phyloP scores from a whole-genome alignment of 2,888 invertebrate genomes.

The Pheosia tremula region DNA sequence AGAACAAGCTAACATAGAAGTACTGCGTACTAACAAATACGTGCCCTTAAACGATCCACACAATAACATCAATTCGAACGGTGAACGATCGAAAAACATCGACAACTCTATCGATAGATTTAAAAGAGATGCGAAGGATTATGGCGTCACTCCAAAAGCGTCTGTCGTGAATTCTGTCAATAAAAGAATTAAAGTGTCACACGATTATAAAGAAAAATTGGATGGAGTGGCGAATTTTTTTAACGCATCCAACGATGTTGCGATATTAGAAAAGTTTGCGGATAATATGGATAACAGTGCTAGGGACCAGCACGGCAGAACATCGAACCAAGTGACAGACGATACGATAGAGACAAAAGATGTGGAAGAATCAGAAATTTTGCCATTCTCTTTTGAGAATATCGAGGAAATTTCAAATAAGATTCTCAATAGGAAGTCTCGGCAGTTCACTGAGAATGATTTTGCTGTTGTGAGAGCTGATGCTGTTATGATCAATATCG shows the following conservation, averaged over 20 bases:
- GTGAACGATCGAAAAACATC: conserved; percentile 8
- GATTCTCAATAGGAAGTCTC: conserved; percentile 15
- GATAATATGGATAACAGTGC: too few relatives aligned
- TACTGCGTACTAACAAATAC: conserved; percentile 51
- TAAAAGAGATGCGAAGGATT: conserved; percentile 16
- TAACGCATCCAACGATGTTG: background rate
- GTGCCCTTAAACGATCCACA: conserved; percentile 51
- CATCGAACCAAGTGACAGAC: background rate
- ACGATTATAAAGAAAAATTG: background rate
- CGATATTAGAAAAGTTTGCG: too few relatives aligned
- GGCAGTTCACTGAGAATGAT: conserved; percentile 42
- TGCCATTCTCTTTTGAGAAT: background rate
- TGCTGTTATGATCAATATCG: conserved; percentile 56
- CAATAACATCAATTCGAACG: conserved; percentile 15
- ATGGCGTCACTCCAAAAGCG: background rate
- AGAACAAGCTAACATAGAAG: conserved; percentile 60
- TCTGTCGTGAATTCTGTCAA: background rate
- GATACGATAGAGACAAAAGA: background rate
- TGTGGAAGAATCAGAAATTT: background rate
- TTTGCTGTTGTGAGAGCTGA: conserved; percentile 46
- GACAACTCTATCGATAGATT: conserved; percentile 17
- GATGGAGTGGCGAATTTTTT: background rate
- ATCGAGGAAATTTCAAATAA: background rate
- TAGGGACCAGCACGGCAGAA: background rate
- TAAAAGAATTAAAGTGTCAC: background rate